These are phyloP conservation scores for Calliphora vicina DNA, from an alignment of 1,140 invertebrate genomes.

Conservation along the genomic window DNA sequence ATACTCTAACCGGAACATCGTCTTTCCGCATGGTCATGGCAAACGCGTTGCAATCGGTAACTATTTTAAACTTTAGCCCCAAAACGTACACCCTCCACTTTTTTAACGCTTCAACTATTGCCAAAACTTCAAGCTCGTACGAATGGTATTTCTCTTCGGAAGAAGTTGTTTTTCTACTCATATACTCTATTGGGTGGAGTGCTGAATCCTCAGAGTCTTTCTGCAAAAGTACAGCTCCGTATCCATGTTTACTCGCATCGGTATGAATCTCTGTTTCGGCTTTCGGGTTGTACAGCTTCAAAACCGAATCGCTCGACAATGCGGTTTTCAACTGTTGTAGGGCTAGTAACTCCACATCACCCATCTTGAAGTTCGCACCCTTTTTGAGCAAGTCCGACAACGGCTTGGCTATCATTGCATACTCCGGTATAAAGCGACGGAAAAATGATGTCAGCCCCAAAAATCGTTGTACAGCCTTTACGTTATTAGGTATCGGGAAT, in stretches of 20 bases:
- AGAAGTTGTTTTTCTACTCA: not conserved
- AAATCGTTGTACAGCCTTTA: conserved; percentile 15
- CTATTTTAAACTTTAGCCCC: no score
- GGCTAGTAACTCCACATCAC: not conserved
- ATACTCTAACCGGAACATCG: conserved; percentile 35
- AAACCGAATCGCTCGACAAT: no score
- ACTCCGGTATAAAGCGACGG: not conserved
- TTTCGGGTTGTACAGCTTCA: no score
- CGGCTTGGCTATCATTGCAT: conserved; percentile 10
- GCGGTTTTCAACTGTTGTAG: conserved; percentile 9
- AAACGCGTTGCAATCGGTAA: conserved; percentile 42
- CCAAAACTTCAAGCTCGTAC: conserved; percentile 48
- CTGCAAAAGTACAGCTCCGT: conserved; percentile 1
- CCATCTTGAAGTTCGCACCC: not conserved
- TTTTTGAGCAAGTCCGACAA: not conserved
- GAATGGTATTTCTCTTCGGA: conserved; percentile 48
- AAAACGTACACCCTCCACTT: conserved; percentile 37
- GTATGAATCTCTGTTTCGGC: no score
- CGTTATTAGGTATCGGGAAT: conserved; percentile 17
- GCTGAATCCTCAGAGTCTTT: not conserved
- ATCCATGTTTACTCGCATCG: conserved; percentile 38
- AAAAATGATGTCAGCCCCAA: conserved; percentile 26
- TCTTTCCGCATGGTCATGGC: conserved; percentile 37
- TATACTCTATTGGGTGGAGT: not conserved
- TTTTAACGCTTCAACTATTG: conserved; percentile 36